Conservation (phyloP, 2,113 vertebrate genomes). For the Eonycteris spelaea region DNA sequence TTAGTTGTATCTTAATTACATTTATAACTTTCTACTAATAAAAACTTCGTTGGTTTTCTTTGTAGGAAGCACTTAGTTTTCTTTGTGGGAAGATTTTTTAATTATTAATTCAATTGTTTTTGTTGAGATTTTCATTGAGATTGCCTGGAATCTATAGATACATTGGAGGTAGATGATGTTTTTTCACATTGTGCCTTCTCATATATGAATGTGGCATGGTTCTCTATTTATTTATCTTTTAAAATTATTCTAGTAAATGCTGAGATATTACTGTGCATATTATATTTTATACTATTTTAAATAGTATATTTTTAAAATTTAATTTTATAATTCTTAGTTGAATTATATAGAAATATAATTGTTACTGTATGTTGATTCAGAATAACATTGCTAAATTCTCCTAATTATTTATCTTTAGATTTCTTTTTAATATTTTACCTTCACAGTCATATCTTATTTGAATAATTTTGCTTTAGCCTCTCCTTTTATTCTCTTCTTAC, state of each 20-base stretch:
- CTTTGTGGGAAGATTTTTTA: neutral
- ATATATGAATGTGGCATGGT: neutral
- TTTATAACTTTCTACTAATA: neutral
- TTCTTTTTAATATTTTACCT: neutral
- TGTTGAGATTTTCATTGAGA: neutral
- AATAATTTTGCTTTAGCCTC: neutral
- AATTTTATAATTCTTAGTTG: neutral
- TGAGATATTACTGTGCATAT: neutral
- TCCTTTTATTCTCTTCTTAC: neutral
- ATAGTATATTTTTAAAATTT: neutral
- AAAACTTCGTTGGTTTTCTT: neutral
- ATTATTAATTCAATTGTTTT: neutral
- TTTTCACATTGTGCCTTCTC: neutral
- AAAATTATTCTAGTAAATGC: neutral
- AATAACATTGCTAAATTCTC: neutral
- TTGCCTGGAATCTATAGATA: neutral
- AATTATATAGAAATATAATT: constrained; percentile 31
- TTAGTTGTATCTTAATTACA: neutral
- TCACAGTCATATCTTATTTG: neutral
- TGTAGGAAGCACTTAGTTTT: neutral
- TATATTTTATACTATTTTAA: neutral
- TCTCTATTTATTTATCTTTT: constrained; percentile 30
- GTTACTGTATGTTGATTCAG: neutral
- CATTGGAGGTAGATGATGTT: neutral
- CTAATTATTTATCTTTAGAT: neutral